A percentile compares a stretch with the other conserved stretches of the same genome.
Evolutionary conservation across 2,113 vertebrate genomes (phyloP).

Genomic region (Tylochromis polylepis): DNA sequence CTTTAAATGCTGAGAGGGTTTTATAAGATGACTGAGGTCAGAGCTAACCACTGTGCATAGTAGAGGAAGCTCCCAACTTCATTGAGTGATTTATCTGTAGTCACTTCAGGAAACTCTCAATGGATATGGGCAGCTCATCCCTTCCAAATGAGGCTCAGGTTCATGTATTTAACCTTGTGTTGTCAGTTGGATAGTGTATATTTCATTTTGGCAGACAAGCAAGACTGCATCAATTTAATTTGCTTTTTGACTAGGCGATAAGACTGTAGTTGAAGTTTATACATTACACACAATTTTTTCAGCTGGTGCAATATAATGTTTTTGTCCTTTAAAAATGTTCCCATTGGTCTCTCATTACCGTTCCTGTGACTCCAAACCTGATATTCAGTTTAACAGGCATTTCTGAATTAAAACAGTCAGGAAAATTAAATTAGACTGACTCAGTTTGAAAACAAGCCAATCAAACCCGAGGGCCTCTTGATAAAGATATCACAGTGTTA

Average conservation of each 20-base stretch:
- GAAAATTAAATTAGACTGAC: constrained; percentile 22
- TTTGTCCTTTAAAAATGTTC: not conserved
- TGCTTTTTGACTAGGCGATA: not conserved
- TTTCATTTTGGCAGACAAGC: not conserved
- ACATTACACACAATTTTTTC: no score
- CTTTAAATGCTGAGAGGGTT: not conserved
- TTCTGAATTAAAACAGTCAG: not conserved
- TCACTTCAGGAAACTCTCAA: not conserved
- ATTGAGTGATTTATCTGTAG: not conserved
- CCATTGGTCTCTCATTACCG: not conserved
- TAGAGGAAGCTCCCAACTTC: not conserved
- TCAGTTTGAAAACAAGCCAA: constrained; percentile 12
- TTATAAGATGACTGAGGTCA: not conserved
- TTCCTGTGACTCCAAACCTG: not conserved
- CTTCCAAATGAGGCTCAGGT: not conserved
- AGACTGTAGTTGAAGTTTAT: not conserved
- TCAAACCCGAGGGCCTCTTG: not conserved
- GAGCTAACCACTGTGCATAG: not conserved
- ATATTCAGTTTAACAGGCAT: not conserved
- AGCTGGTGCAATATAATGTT: no score
- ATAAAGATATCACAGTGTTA: constrained; percentile 26
- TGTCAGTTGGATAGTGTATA: not conserved
- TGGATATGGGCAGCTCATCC: not conserved
- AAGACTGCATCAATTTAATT: not conserved
- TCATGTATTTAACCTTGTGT: not conserved